Conservation (phyloP, 2,888 invertebrate species). For the Clitarchus hookeri region DNA sequence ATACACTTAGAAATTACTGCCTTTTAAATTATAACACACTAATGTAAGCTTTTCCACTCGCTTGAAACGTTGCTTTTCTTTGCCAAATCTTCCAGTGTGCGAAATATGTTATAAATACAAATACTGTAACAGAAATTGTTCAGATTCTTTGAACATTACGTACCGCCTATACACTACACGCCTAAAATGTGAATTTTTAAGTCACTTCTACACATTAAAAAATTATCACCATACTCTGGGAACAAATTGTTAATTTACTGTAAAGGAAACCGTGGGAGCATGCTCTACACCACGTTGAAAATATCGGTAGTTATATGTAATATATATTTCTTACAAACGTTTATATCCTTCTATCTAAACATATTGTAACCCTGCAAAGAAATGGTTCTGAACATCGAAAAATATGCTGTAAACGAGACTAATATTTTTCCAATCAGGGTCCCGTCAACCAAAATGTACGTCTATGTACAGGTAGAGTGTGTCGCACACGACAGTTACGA, state of each 20-base stretch:
- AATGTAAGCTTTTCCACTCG: neutral
- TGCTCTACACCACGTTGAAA: neutral
- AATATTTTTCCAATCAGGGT: neutral
- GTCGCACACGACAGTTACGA: neutral
- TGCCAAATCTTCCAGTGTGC: neutral
- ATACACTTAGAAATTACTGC: neutral
- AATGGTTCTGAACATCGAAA: constrained; percentile 8
- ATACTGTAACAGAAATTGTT: neutral
- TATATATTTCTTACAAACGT: constrained; percentile 8
- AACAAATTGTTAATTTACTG: neutral
- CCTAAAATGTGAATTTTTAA: constrained; percentile 9
- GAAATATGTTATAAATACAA: constrained; percentile 9
- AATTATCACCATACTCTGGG: neutral
- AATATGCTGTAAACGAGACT: constrained; percentile 2
- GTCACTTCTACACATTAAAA: constrained; percentile 7
- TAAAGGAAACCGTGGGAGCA: neutral
- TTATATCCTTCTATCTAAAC: constrained; percentile 3
- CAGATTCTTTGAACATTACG: neutral
- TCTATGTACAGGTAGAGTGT: neutral
- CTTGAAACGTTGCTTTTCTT: neutral
- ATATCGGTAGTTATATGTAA: neutral
- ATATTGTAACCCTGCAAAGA: constrained; percentile 14
- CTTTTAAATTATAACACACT: neutral
- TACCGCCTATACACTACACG: neutral
- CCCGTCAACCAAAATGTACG: neutral